Conservation (phyloP, 2,113 vertebrate species). For the Dermatemys mawii region DNA sequence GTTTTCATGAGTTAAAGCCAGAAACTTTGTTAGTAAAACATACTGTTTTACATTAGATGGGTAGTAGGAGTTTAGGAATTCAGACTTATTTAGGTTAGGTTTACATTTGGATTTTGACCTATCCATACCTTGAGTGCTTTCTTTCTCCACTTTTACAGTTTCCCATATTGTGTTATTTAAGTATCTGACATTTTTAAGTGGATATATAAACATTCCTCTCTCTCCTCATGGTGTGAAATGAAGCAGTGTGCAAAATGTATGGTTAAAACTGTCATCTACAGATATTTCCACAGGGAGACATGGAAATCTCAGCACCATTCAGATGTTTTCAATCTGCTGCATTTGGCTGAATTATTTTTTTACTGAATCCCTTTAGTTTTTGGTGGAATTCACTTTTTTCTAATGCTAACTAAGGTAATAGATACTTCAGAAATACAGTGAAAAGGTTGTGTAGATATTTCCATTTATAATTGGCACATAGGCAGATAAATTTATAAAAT, state of each 20-base stretch:
- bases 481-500: background rate
- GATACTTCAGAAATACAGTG: background rate
- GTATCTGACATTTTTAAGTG: slow-evolving; percentile 8
- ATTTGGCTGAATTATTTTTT: background rate
- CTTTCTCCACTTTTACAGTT: slow-evolving; percentile 37
- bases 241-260: slow-evolving; percentile 21
- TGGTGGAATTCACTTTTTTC: background rate
- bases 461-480: background rate
- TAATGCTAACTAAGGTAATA: slow-evolving; percentile 17
- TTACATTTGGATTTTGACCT: slow-evolving; percentile 34
- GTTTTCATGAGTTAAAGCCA: slow-evolving; percentile 34
- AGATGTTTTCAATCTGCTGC: slow-evolving; percentile 14
- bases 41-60: slow-evolving; percentile 28
- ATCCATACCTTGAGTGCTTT: slow-evolving; percentile 31
- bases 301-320: slow-evolving; percentile 21
- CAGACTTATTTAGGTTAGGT: slow-evolving; percentile 47
- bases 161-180: slow-evolving; percentile 47
- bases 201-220: slow-evolving; percentile 52
- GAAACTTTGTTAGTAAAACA: slow-evolving; percentile 36
- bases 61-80: slow-evolving; percentile 53
- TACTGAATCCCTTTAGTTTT: background rate
- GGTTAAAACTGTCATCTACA: slow-evolving; percentile 41
- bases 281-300: slow-evolving; percentile 5
- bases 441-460: background rate
- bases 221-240: background rate